Percentiles rank a stretch among this genome's conserved stretches.
phyloP scores from a whole-genome alignment of 92 coral and sea anemone species.

The Metridium senile region DNA sequence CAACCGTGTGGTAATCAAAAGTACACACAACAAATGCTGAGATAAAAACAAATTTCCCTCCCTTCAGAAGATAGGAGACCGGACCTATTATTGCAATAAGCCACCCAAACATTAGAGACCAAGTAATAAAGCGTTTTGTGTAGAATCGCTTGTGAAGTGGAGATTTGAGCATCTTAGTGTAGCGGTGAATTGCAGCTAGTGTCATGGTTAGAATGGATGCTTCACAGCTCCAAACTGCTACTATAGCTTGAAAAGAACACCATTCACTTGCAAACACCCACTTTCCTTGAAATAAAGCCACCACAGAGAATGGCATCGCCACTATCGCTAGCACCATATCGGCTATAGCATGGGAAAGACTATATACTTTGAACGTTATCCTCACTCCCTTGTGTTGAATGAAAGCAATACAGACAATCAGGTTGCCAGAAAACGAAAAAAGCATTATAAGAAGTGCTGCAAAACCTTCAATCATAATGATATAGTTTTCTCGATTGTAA shows the following conservation, averaged over 20 bases:
- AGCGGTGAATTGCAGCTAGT: slow-evolving; percentile 38
- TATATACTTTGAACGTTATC: slow-evolving; percentile 21
- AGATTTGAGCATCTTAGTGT: slow-evolving; percentile 27
- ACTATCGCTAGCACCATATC: slow-evolving; percentile 28
- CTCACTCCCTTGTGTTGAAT: not conserved
- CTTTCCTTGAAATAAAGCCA: slow-evolving; percentile 12
- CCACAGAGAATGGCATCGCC: slow-evolving; percentile 33
- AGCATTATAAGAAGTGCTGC: not conserved
- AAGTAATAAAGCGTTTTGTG: slow-evolving; percentile 24
- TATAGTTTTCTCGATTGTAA: not conserved
- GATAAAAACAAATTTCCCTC: slow-evolving; percentile 16
- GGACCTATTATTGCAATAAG: slow-evolving; percentile 26
- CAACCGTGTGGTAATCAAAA: slow-evolving; percentile 13
- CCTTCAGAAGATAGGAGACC: slow-evolving; percentile 14
- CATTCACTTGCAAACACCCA: slow-evolving; percentile 25
- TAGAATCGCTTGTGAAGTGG: slow-evolving; percentile 26
- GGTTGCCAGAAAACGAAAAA: slow-evolving; percentile 12
- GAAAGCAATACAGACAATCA: slow-evolving; percentile 13
- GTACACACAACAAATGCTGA: slow-evolving; percentile 34
- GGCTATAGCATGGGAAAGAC: slow-evolving; percentile 30
- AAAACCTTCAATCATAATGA: slow-evolving; percentile 18
- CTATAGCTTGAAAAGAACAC: slow-evolving; percentile 31
- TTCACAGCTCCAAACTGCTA: slow-evolving; percentile 34
- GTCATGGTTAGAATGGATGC: slow-evolving; percentile 50
- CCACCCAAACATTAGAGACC: slow-evolving; percentile 20